These are phyloP conservation scores for Ectropis crepuscularia DNA, from an alignment of 2,888 invertebrate genomes.

Conservation along the genomic window DNA sequence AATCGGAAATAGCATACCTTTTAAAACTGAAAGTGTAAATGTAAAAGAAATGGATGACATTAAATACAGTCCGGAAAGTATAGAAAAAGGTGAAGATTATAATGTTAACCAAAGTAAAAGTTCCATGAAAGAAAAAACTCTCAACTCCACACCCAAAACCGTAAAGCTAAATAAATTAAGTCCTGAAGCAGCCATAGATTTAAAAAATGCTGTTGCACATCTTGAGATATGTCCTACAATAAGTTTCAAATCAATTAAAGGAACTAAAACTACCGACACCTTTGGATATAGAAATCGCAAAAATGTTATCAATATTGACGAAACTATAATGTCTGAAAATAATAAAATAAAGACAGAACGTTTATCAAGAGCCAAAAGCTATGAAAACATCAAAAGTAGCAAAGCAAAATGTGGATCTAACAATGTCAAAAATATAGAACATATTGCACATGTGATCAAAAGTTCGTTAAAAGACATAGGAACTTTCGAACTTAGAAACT, in stretches of 20 bases:
- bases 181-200: neutral
- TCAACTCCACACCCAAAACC: neutral
- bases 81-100: neutral
- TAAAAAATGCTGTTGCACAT: no score
- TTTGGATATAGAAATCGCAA: neutral
- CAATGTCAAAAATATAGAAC: neutral
- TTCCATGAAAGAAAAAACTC: neutral
- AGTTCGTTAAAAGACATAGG: no score
- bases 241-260: neutral
- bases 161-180: neutral
- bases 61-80: no score
- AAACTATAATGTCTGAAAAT: neutral
- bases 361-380: neutral
- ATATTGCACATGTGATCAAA: no score
- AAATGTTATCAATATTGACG: no score
- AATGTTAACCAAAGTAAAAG: neutral
- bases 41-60: no score
- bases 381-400: slow-evolving; percentile 7
- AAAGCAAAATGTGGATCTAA: neutral
- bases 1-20: no score
- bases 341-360: neutral
- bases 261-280: neutral
- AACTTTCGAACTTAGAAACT: no score
- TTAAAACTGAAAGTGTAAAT: no score
- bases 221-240: no score